Conservation (phyloP, 2,888 invertebrate genomes). For the Agrochola lota region DNA sequence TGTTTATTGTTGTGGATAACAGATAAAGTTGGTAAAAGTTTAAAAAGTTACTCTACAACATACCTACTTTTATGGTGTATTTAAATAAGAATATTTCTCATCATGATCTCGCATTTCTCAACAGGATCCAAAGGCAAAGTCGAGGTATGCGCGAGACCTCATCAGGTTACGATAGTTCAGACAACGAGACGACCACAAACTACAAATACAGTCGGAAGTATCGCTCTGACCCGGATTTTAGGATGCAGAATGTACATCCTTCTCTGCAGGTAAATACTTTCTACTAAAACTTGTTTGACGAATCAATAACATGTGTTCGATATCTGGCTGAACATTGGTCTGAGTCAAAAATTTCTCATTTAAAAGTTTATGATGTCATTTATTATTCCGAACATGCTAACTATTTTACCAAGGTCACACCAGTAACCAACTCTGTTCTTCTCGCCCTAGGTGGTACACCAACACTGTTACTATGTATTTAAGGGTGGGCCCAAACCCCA, state of each 20-base stretch:
- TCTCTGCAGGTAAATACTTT: conserved; percentile 87
- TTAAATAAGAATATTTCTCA: background rate
- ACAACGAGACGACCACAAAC: conserved; percentile 93
- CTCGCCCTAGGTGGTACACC: too few species aligned
- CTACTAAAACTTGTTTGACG: conserved; percentile 40
- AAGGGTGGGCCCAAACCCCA: too few species aligned
- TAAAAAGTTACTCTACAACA: too few species aligned
- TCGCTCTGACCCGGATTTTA: conserved; percentile 96
- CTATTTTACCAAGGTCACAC: background rate
- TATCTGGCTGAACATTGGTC: background rate
- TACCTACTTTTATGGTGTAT: too few species aligned
- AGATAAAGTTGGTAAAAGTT: too few species aligned
- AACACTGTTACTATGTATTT: background rate
- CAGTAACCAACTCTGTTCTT: too few species aligned
- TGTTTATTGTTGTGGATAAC: too few species aligned
- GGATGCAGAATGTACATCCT: conserved; percentile 91
- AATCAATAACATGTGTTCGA: conserved; percentile 16
- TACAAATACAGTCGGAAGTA: conserved; percentile 93
- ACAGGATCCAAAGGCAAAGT: conserved; percentile 89
- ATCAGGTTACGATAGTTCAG: conserved; percentile 98
- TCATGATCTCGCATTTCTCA: background rate
- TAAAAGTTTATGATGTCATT: background rate
- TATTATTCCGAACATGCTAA: background rate
- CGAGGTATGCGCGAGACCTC: conserved; percentile 95
- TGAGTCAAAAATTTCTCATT: conserved; percentile 8